phyloP scores from a whole-genome alignment of 2,797 vertebrate species.

The Gouania willdenowi region DNA sequence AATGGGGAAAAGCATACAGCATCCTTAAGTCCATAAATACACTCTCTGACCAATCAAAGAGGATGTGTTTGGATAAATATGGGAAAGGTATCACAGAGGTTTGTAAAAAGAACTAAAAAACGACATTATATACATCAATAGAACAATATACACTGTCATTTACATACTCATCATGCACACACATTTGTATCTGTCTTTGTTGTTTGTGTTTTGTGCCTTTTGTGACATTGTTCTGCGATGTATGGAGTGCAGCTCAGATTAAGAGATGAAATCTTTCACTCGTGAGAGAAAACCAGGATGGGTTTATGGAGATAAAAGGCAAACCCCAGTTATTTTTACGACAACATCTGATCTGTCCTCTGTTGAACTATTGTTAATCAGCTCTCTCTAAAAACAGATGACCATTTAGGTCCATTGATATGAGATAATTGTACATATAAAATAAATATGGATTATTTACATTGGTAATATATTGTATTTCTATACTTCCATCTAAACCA shows the following conservation, averaged over 20 bases:
- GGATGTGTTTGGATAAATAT: constrained; percentile 24
- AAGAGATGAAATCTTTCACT: constrained; percentile 17
- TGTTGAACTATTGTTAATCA: constrained; percentile 2
- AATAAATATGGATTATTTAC: too few species aligned
- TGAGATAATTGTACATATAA: too few species aligned
- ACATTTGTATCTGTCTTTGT: constrained; percentile 1
- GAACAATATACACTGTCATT: not conserved
- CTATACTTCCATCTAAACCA: too few species aligned
- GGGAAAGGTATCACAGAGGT: constrained; percentile 8
- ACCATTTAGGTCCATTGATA: too few species aligned
- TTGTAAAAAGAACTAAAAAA: constrained; percentile 5
- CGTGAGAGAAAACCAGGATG: constrained; percentile 8
- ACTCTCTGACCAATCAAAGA: constrained; percentile 40
- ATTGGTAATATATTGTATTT: too few species aligned
- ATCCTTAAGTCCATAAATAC: constrained; percentile 24
- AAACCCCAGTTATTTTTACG: constrained; percentile 5
- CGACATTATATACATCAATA: not conserved
- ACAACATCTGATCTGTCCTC: not conserved
- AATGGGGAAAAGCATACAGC: constrained; percentile 34
- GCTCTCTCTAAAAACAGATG: too few species aligned
- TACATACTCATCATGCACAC: not conserved
- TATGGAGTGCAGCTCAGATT: constrained; percentile 15
- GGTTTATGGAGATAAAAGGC: constrained; percentile 11
- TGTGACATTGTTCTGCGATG: constrained; percentile 22
- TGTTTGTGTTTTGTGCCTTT: constrained; percentile 6